phyloP scores from a whole-genome alignment of 1,140 invertebrate species.

The Drosophila micromelanica region DNA sequence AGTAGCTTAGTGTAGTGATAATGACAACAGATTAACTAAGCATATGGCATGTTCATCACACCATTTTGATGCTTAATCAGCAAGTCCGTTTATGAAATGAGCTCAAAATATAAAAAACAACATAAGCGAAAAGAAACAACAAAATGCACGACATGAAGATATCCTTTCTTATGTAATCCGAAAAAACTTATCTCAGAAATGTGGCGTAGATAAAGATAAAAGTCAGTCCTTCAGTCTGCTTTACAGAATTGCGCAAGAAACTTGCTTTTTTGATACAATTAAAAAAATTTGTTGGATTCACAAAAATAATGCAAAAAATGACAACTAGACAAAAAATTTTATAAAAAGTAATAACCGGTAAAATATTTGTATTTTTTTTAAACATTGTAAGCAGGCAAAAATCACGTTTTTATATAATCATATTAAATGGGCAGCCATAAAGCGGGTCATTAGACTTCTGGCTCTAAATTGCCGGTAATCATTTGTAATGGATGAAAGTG shows the following conservation, averaged over 20 bases:
- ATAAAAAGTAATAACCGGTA: too few relatives aligned
- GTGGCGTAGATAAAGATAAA: too few relatives aligned
- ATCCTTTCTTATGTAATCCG: neutral
- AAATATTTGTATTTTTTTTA: neutral
- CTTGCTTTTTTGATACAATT: too few relatives aligned
- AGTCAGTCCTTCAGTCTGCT: too few relatives aligned
- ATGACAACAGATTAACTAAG: neutral
- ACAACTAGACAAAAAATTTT: neutral
- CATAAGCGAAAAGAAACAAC: neutral
- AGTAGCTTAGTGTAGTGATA: neutral
- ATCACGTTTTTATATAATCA: neutral
- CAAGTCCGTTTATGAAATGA: neutral
- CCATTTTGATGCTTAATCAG: constrained; percentile 2
- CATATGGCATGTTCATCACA: constrained; percentile 2
- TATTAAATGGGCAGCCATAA: neutral
- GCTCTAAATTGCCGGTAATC: neutral
- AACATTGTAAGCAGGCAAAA: neutral
- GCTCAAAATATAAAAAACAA: neutral
- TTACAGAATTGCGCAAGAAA: too few relatives aligned
- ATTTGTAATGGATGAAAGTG: neutral
- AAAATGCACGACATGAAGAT: neutral
- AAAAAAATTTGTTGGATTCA: too few relatives aligned
- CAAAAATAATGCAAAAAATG: neutral
- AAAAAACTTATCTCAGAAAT: too few relatives aligned
- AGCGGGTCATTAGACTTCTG: neutral